Conservation (phyloP, 2,797 vertebrate species). For the Chelon labrosus region DNA sequence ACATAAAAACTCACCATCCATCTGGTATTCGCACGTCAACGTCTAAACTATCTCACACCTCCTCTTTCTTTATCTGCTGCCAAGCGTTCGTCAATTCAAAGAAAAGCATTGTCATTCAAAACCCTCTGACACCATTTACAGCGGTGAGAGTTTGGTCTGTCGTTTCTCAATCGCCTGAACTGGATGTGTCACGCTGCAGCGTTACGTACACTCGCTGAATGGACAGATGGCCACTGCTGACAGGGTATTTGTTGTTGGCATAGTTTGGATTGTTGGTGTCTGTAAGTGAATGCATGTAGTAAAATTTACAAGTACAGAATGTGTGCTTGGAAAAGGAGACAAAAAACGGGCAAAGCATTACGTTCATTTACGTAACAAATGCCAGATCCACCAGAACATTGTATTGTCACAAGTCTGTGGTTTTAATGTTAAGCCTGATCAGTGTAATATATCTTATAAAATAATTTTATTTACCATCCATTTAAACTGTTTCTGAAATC, state of each 20-base stretch:
- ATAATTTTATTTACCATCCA: no score
- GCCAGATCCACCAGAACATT: no score
- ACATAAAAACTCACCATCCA: constrained; percentile 62
- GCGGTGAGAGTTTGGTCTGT: constrained; percentile 40
- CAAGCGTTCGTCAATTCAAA: constrained; percentile 47
- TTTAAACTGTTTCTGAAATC: no score
- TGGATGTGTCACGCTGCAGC: constrained; percentile 54
- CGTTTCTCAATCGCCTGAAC: constrained; percentile 23
- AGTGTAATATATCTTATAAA: no score
- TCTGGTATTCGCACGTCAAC: constrained; percentile 68
- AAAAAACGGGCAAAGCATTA: background rate
- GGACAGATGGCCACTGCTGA: constrained; percentile 39
- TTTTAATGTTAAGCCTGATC: no score
- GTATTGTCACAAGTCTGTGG: no score
- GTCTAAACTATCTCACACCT: constrained; percentile 55
- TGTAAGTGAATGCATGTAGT: background rate
- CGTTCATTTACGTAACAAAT: no score
- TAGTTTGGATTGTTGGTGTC: constrained; percentile 8
- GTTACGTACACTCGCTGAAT: constrained; percentile 12
- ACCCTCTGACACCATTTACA: constrained; percentile 66
- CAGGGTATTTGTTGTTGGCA: constrained; percentile 12
- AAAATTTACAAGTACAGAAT: background rate
- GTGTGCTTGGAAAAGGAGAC: background rate
- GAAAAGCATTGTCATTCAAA: constrained; percentile 52
- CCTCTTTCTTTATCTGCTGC: constrained; percentile 35